These are phyloP conservation scores for Paralvinella palmiformis DNA, from an alignment of 1,140 invertebrate genomes.

Conservation along the genomic window DNA sequence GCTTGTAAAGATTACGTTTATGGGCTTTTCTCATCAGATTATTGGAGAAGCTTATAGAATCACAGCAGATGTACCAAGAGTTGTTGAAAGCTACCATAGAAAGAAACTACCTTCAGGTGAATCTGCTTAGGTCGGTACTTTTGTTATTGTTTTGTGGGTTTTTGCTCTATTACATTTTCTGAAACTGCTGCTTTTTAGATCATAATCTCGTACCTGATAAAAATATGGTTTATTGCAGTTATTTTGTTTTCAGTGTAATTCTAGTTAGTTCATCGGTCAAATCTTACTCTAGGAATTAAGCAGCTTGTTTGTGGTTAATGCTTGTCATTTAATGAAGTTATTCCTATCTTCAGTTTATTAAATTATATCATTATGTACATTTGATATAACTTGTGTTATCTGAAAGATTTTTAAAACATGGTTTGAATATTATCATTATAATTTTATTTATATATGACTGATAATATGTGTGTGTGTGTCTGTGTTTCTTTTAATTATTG, in stretches of 20 bases:
- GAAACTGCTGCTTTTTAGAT: not conserved
- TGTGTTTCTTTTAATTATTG: not conserved
- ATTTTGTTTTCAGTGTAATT: not conserved
- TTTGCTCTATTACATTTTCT: not conserved
- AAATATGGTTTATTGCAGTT: not conserved
- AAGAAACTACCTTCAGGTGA: conserved; percentile 61
- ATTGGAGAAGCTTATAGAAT: conserved; percentile 61
- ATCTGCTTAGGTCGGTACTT: conserved; percentile 32
- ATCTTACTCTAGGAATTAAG: not conserved
- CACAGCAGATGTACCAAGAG: conserved; percentile 64
- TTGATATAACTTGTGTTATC: too few relatives aligned
- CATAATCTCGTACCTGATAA: not conserved
- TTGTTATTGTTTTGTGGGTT: not conserved
- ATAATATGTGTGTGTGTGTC: not conserved
- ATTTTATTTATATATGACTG: not conserved
- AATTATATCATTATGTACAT: not conserved
- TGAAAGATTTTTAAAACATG: too few relatives aligned
- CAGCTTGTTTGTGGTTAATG: not conserved
- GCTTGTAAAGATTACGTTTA: too few relatives aligned
- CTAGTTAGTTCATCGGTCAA: not conserved
- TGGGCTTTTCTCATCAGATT: conserved; percentile 45
- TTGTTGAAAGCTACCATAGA: conserved; percentile 66
- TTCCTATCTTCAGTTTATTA: not conserved
- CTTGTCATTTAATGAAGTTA: not conserved
- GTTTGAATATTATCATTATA: too few relatives aligned